Base-by-base conservation (phyloP, 2,113 vertebrate species). In the Gambusia holbrooki region DNA sequence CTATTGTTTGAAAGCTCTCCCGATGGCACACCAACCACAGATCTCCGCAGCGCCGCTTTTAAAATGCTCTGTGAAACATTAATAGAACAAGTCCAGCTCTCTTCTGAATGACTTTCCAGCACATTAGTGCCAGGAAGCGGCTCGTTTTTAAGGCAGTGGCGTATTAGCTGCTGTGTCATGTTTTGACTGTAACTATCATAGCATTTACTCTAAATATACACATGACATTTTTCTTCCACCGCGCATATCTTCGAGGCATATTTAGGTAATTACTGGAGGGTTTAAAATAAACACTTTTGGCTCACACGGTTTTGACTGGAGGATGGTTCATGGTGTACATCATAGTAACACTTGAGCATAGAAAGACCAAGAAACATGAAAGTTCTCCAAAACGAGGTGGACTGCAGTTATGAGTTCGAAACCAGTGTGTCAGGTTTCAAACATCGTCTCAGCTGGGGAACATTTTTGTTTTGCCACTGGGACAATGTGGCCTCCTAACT, bases 201-300 rank as follows among this genome's bases (percentile, higher is more conserved):
- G 85, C 88, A 90, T 91, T 91, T 89, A 89, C 84, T 93, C 87
- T 68, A 88, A 86, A 92, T 89, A 87, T 88, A 91, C 88, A 88
- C 88, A 87, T 68, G 29, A 67, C 81, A 88, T 93, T 89, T 84
- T 88, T 91, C 82, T 80, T 76, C 86, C 78, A 54, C 78, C 29
- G 69, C 87, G 87, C 86, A 30, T 92, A 84, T 85, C 83, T 90
- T 89, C 88, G 86, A 92, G 80, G 86, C 90, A 88, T 89, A 92
- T 87, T 88, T 88, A 92, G 87, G 82, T 91, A 88, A 93, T 93
- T 91, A 88, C 86, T 81, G 71, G 32, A 80, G 87, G 72, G 88
- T 91, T 83, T 88, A 86, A 92, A 93, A 90, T 92, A 93, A 93
- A 93, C 90, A 91, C 82, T 85, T 90, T 84, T 89, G 76, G 81